A percentile compares a stretch with the other conserved stretches of the same genome.
Evolutionary conservation across 1,140 invertebrate genomes (phyloP).

Genomic region (Neoseiulus cucumeris): DNA sequence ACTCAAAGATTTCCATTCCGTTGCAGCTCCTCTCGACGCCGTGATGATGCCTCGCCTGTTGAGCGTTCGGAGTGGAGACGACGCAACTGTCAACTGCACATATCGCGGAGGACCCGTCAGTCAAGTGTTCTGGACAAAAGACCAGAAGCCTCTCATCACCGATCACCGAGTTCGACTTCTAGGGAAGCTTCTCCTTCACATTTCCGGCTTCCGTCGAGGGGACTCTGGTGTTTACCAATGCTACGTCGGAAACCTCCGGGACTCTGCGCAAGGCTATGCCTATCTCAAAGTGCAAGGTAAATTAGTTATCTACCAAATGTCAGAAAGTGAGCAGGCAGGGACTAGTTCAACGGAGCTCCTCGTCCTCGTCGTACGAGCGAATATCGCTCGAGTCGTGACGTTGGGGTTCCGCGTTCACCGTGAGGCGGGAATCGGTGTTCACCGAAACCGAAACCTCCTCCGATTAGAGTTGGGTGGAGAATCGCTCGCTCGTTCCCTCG

Average conservation of each 20-base stretch:
- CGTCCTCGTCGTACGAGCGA: too few species aligned
- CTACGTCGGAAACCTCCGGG: background rate
- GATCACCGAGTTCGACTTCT: conserved; percentile 5
- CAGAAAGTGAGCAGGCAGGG: too few species aligned
- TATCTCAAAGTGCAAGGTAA: conserved; percentile 10
- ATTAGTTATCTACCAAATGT: background rate
- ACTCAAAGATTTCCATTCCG: too few species aligned
- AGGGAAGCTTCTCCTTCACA: background rate
- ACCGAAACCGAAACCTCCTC: too few species aligned
- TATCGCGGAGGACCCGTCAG: background rate
- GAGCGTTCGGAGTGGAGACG: background rate
- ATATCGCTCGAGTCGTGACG: too few species aligned
- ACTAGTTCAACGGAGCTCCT: too few species aligned
- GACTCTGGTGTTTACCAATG: conserved; percentile 1
- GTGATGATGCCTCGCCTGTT: background rate
- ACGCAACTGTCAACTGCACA: conserved; percentile 5
- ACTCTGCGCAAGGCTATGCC: conserved; percentile 6
- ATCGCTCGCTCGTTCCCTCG: too few species aligned
- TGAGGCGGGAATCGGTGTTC: too few species aligned
- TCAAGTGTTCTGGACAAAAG: conserved; percentile 7
- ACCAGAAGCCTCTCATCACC: background rate
- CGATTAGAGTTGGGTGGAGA: too few species aligned
- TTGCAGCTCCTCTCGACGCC: background rate
- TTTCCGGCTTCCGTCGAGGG: background rate
- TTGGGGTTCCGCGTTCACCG: too few species aligned